Evolutionary conservation across 2,797 vertebrate species (phyloP), one percentile per base, ranked within the genome.

Genomic region (Rhynchotus rufescens): DNA sequence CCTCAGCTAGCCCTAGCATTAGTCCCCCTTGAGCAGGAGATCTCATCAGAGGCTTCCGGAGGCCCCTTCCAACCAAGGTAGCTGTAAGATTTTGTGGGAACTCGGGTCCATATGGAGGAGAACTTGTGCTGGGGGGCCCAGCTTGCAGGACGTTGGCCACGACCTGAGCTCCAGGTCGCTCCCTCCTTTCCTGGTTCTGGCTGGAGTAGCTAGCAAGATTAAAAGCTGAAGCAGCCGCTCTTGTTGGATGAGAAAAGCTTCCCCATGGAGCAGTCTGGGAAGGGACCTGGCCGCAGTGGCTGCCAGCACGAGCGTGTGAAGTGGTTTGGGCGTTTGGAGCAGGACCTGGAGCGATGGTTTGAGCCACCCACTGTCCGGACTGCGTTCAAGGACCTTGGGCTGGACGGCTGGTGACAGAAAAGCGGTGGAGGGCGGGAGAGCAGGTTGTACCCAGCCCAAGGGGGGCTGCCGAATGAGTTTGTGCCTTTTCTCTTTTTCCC

Each of bases 131-230:
- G 40, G 44, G 61, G 22, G 69, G 64, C 3, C 23, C 36, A 25
- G 26, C 12, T 59, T 4, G 2, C 11, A 1, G 0, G 2, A 3
- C 8, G 25, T 34, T 73, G 23, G 12, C 44, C 32, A 3, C 11
- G 20, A 8, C 47, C 66, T 8, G 34, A 34, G 85, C 13, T 40
- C 40, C 40, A 40, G 81, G 69, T 26, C 1, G 1, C 22, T 7
- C 34, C 17, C 42, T 45, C 52, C 38, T 4, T 9, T 64, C 51
- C 60, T 45, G 12, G 3, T 5, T 25, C 22, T 0, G 2, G 38
- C 28, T 30, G 0, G 15, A 15, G 40, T 2, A 32, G 56, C n/a
- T 2, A 2, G 22, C 4, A 9, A 15, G 40, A 32, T 38, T 28
- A 4, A 15, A 17, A 49, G 64, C 67, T 44, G 61, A 40, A 80